Conservation (phyloP, 2,797 vertebrate species). For the Premnoplex brunnescens region DNA sequence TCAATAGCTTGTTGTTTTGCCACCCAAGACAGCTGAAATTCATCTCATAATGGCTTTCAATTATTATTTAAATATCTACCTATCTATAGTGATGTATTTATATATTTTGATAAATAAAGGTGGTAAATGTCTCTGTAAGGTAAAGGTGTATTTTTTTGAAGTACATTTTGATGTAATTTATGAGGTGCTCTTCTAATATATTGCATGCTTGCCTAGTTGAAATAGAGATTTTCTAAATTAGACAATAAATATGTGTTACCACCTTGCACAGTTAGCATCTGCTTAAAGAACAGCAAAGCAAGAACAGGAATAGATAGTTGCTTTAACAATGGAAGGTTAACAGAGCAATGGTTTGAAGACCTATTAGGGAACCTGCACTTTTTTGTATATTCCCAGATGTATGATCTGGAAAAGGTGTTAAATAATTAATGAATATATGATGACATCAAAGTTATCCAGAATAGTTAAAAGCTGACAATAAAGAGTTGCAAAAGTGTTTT, state of each 20-base stretch:
- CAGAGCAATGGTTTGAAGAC: neutral
- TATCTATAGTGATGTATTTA: neutral
- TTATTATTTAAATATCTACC: neutral
- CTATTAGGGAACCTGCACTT: neutral
- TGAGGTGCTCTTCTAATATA: neutral
- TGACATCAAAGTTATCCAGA: neutral
- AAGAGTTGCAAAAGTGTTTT: neutral
- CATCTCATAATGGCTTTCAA: neutral
- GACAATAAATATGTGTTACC: neutral
- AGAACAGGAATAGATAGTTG: neutral
- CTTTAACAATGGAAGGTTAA: neutral
- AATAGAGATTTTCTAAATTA: neutral
- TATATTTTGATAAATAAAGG: neutral
- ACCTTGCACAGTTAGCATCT: neutral
- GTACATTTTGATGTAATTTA: neutral
- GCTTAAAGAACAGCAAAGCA: neutral
- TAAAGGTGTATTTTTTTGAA: neutral
- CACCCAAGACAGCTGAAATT: neutral
- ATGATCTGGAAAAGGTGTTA: neutral
- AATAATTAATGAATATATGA: neutral
- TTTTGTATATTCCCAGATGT: neutral
- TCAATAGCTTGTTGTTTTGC: neutral
- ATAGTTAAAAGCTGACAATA: neutral
- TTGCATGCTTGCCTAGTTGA: neutral
- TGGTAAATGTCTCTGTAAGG: neutral